Conservation (phyloP, 2,888 invertebrate genomes). For the Noctua janthe region DNA sequence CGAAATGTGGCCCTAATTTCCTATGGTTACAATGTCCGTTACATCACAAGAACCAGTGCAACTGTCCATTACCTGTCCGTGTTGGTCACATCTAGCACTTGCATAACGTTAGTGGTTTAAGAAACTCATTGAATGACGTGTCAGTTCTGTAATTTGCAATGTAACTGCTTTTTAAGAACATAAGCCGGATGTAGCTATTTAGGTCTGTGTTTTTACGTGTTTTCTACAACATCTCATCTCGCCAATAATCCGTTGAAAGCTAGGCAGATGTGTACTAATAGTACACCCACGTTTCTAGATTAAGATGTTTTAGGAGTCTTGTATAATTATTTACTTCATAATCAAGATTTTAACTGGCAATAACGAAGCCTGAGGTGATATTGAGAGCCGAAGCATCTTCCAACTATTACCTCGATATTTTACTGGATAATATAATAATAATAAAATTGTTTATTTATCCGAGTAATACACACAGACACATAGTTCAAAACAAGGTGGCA, state of each 20-base stretch:
- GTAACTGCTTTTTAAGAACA: slow-evolving; percentile 1
- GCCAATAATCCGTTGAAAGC: background rate
- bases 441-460: too few species aligned
- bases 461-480: too few species aligned
- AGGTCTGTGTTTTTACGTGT: background rate
- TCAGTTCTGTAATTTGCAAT: background rate
- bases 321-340: background rate
- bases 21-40: background rate
- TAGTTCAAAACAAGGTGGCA: too few species aligned
- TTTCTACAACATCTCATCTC: background rate
- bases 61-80: background rate
- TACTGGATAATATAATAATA: background rate
- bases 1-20: background rate
- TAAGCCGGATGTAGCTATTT: slow-evolving; percentile 10
- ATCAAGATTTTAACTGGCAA: background rate
- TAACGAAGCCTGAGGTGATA: background rate
- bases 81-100: slow-evolving; percentile 12
- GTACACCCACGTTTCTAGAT: background rate
- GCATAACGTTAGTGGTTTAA: slow-evolving; percentile 18
- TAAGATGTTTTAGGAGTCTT: background rate
- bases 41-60: background rate
- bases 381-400: background rate
- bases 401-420: background rate
- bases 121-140: slow-evolving; percentile 30
- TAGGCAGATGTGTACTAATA: background rate